Conservation (phyloP, 37 sponge, comb jelly and placozoan genomes). For the Spongia lamella region DNA sequence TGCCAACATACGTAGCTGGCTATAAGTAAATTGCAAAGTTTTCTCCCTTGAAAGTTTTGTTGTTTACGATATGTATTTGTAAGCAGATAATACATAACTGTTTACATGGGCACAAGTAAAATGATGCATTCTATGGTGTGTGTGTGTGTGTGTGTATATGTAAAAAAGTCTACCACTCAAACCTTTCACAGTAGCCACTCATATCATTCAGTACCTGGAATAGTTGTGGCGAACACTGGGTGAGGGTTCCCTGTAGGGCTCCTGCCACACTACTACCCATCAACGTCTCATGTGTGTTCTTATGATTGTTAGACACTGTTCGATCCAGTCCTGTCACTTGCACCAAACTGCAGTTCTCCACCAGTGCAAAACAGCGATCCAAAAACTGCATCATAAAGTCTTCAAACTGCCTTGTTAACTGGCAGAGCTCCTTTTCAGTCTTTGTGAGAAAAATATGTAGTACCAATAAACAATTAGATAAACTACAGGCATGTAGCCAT, state of each 20-base stretch:
- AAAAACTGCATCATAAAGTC: constrained; percentile 78
- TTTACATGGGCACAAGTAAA: too few species aligned
- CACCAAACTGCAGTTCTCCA: constrained; percentile 59
- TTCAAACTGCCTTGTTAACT: constrained; percentile 74
- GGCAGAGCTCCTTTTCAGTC: constrained; percentile 75
- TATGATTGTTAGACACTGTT: constrained; percentile 3
- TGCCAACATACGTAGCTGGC: too few species aligned
- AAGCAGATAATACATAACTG: too few species aligned
- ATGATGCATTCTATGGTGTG: too few species aligned
- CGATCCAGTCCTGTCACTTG: constrained; percentile 45
- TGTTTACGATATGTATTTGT: too few species aligned
- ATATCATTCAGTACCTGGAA: constrained; percentile 49
- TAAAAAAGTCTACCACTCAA: too few species aligned
- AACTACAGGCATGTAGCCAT: too few species aligned
- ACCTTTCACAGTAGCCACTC: background rate
- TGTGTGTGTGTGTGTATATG: too few species aligned
- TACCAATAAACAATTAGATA: too few species aligned
- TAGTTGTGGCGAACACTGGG: constrained; percentile 68
- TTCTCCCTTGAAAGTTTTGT: too few species aligned
- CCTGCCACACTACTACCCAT: constrained; percentile 54
- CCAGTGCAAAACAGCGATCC: constrained; percentile 78
- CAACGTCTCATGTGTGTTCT: constrained; percentile 54
- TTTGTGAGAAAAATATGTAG: background rate
- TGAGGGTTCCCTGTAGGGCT: constrained; percentile 36
- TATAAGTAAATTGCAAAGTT: too few species aligned